These are phyloP conservation scores for Hypomesus transpacificus DNA, from an alignment of 2,113 vertebrate species.

Conservation along the genomic window DNA sequence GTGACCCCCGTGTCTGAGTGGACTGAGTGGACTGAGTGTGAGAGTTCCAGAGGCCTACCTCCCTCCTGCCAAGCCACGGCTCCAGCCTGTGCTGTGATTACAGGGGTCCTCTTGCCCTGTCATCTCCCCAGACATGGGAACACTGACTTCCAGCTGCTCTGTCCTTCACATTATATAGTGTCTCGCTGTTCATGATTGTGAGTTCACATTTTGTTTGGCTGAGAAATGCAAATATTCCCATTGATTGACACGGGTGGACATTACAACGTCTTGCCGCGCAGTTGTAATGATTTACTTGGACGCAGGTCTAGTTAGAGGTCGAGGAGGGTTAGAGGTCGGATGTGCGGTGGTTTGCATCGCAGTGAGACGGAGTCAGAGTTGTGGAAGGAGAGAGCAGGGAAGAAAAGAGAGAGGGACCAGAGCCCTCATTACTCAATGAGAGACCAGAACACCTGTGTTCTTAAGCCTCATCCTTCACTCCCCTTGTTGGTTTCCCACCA, in stretches of 20 bases:
- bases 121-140: not conserved
- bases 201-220: not conserved
- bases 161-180: not conserved
- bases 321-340: too few relatives aligned
- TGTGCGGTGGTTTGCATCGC: not conserved
- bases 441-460: conserved; percentile 21
- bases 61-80: not conserved
- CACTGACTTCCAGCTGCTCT: not conserved
- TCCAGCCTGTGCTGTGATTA: not conserved
- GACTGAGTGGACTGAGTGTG: not conserved
- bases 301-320: too few relatives aligned
- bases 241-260: too few relatives aligned
- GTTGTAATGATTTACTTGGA: too few relatives aligned
- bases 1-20: not conserved
- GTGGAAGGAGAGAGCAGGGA: conserved; percentile 19
- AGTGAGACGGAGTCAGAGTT: not conserved
- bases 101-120: not conserved
- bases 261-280: too few relatives aligned
- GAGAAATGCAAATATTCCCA: too few relatives aligned
- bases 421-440: conserved; percentile 39
- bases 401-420: conserved; percentile 3
- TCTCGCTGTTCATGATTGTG: not conserved
- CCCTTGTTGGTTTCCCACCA: conserved; percentile 3
- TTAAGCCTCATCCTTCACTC: conserved; percentile 11
- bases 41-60: not conserved